Base-by-base conservation (phyloP, 2,888 invertebrate species). In the Caenorhabditis plicata region DNA sequence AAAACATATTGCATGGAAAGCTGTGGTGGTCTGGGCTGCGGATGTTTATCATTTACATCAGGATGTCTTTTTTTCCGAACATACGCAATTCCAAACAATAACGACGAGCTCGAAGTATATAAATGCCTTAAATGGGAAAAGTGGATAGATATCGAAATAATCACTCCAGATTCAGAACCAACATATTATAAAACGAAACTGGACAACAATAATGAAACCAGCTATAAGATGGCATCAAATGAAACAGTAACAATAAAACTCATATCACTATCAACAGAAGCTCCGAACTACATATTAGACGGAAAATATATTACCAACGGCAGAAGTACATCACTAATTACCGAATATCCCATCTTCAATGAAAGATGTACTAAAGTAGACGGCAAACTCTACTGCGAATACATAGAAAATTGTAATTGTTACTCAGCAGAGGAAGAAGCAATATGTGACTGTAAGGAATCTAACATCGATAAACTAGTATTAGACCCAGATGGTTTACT, bases 1-100 rank as follows among this genome's bases (percentile, higher is more conserved):
- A 26, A 20, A 17, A 46, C 46, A 0, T 46, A 46, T n/a, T 46
- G 46, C 19, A 11, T 8, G 2, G 27, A 9, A 5, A 46, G 46
- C 29, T 46, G 46, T 13, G 46, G 46, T 19, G 27, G 38, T 5
- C 2, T 46, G 1, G 35, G 27, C 15, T 46, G 46, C 20, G 13
- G 13, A 19, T 46, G 46, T 11, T 15, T 46, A 0, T 19, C 36
- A 27, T 38, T 38, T 0, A 46, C 46, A 11, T 17, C 15, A 38
- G 46, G 19, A 19, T 46, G 46, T 20, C 13, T 46, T 7, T 38
- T 46, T 11, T 46, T 38, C n/a, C 4, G 46, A 29, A 46, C 27
- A 9, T 46, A 46, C 27, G 46, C 46, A 20, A 15, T 20, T 2
- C 36, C 36, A 8, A 46, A 36, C 2, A 19, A 11, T 3, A 36